These are phyloP conservation scores for Strigamia transsilvanica DNA, from an alignment of 2,888 invertebrate genomes.

Conservation along the genomic window DNA sequence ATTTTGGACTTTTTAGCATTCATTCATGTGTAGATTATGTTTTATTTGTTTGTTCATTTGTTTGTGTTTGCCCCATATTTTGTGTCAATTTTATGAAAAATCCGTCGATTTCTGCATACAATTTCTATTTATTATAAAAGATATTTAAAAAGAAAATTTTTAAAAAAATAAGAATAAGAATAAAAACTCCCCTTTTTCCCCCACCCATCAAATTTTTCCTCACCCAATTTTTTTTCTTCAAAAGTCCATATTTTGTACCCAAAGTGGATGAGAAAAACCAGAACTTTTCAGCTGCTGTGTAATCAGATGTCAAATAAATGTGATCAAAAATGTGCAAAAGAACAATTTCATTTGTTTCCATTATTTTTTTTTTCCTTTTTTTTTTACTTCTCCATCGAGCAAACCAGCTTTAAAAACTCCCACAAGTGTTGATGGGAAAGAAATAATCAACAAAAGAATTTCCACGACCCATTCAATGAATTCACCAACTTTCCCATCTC, in stretches of 20 bases:
- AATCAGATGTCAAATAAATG: slow-evolving; percentile 49
- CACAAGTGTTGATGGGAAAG: too few relatives aligned
- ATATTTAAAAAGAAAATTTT: not conserved
- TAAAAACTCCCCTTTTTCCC: not conserved
- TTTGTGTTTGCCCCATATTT: not conserved
- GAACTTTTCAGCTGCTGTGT: slow-evolving; percentile 44
- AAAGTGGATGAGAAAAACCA: slow-evolving; percentile 44
- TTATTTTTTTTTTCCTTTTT: not conserved
- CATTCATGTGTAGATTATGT: slow-evolving; percentile 12
- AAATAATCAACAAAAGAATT: not conserved
- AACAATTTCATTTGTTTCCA: slow-evolving; percentile 1
- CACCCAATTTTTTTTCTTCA: not conserved
- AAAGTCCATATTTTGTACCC: slow-evolving; percentile 47
- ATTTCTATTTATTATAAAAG: slow-evolving; percentile 40
- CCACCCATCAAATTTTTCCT: not conserved
- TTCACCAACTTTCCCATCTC: not conserved
- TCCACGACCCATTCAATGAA: not conserved
- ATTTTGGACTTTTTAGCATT: slow-evolving; percentile 46
- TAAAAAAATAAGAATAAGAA: not conserved
- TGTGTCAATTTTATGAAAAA: not conserved
- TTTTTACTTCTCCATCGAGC: not conserved
- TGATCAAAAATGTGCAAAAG: slow-evolving; percentile 48
- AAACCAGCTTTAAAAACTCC: not conserved
- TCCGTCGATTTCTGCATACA: slow-evolving; percentile 46
- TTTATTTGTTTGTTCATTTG: not conserved